Conservation (phyloP, 2,113 vertebrate species). For the Rhea pennata region DNA sequence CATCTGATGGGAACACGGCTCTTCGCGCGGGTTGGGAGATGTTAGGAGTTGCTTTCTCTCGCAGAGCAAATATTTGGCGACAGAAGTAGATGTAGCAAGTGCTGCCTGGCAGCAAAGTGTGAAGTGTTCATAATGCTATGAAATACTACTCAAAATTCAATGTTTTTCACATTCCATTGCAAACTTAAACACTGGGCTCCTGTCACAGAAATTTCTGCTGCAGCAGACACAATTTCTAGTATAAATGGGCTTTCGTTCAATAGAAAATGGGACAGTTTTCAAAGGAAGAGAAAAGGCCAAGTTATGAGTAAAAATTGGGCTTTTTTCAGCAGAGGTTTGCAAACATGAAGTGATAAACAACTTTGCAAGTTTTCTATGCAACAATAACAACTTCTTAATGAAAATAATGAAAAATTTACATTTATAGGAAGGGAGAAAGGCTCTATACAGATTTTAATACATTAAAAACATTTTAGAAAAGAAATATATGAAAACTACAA, state of each 20-base stretch:
- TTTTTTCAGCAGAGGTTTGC: constrained; percentile 11
- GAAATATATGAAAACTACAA: neutral
- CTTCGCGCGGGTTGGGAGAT: neutral
- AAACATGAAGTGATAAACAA: constrained; percentile 34
- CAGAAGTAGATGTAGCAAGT: constrained; percentile 26
- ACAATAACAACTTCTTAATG: constrained; percentile 22
- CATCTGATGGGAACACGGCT: neutral
- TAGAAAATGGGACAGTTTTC: constrained; percentile 40
- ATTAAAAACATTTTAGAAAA: neutral
- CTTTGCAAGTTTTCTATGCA: constrained; percentile 6
- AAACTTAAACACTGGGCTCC: constrained; percentile 30
- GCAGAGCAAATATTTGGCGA: constrained; percentile 52
- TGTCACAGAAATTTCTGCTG: constrained; percentile 53
- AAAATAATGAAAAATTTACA: constrained; percentile 49
- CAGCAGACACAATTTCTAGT: constrained; percentile 22
- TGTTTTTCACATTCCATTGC: neutral
- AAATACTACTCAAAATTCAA: constrained; percentile 34
- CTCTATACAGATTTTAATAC: neutral
- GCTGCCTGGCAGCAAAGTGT: neutral
- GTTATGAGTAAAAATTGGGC: constrained; percentile 30
- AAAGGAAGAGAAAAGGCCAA: constrained; percentile 32
- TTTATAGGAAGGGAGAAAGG: neutral
- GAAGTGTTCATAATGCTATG: constrained; percentile 28
- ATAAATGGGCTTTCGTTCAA: constrained; percentile 43
- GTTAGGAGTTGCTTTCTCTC: neutral